Evolutionary conservation across 2,888 invertebrate species (phyloP), one percentile per base, ranked within the genome.

Genomic region (Aporophyla nigra): DNA sequence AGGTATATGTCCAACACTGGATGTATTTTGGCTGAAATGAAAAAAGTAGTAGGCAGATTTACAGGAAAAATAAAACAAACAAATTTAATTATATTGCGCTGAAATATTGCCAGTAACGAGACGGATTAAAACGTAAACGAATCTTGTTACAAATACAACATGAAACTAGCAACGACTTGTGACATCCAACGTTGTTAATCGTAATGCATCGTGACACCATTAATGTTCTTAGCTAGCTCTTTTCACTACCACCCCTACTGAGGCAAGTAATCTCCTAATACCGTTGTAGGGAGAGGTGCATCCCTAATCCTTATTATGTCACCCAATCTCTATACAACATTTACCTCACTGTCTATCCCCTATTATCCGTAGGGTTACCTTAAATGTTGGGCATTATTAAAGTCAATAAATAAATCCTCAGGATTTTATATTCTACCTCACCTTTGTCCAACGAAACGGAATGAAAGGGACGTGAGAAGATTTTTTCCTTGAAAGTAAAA

Each of bases 331-430:
- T 67, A 77, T 70, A 67, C 65, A 58, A 59, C 65, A 66, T 66
- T 43, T 63, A 76, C 61, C 21, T 59, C 14, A 49, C 27, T 68
- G 67, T 70, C 66, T 74, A 58, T 66, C 54, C 59, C 56, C 71
- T 68, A 75, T 51, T 79, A 78, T 43, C 46, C 67, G 56, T 61
- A 68, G 14, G 75, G 71, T 74, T 62, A 82, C 66, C 74, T 79
- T 71, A 69, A 68, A 76, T 73, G 68, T 76, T 67, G 14, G 73
- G 40, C 84, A 75, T 75, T 80, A 82, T 79, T 82, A 82, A 79
- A 82, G 80, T 76, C 80, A 82, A 83, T 83, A 83, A 83, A 83
- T 83, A 82, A 83, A 82, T 83, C 80, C 84, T 66, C 10, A 24
- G 69, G 80, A 67, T 72, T 82, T 82, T 83, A 80, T 82, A 72